Percentiles rank a stretch among this genome's conserved stretches.
Conservation (phyloP, 35 echinoderm and acorn worm genomes). For the Ophioderma brevispina region DNA sequence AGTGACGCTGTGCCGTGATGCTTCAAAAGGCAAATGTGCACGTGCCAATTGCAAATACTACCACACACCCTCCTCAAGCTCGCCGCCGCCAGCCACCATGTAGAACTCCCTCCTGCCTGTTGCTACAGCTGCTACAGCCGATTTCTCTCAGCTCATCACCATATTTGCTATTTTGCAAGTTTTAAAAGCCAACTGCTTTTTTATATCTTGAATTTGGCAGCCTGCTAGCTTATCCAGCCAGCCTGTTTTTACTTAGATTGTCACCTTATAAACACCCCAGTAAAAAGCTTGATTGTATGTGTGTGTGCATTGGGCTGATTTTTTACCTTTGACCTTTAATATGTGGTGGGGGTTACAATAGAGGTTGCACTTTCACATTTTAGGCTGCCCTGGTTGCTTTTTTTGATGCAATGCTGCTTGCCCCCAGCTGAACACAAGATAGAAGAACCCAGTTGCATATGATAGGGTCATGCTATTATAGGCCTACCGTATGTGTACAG, state of each 20-base stretch:
- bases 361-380: too few relatives aligned
- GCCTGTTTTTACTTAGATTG: neutral
- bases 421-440: neutral
- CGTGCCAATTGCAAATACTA: conserved; percentile 99
- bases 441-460: neutral
- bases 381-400: neutral
- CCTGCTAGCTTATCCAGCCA: neutral
- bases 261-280: neutral
- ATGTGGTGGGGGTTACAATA: too few relatives aligned
- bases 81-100: conserved; percentile 6
- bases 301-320: neutral
- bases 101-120: neutral
- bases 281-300: neutral
- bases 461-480: neutral
- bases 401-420: conserved; percentile 1
- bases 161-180: neutral
- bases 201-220: neutral
- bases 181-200: neutral
- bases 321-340: too few relatives aligned
- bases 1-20: conserved; percentile 99
- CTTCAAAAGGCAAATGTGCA: conserved; percentile 97
- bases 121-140: neutral
- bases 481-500: too few relatives aligned
- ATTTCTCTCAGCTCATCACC: neutral
- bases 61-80: conserved; percentile 66